phyloP scores from a whole-genome alignment of 1,140 invertebrate genomes.

The Neuroterus valhalla region DNA sequence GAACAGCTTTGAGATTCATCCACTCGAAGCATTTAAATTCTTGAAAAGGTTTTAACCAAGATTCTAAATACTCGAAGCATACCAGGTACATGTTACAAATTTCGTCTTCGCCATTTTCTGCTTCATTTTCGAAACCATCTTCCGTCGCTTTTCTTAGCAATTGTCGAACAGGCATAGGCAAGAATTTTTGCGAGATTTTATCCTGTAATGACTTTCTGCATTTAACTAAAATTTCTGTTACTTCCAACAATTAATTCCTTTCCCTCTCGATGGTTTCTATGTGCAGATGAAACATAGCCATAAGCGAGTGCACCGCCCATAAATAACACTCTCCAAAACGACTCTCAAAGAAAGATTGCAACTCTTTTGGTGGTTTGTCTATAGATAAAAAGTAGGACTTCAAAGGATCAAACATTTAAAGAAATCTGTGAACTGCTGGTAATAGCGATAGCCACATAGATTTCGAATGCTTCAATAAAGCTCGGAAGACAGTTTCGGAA shows the following conservation, averaged over 20 bases:
- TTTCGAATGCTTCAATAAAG: slow-evolving; percentile 46
- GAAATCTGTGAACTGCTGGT: slow-evolving; percentile 50
- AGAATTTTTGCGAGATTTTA: neutral
- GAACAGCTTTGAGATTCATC: neutral
- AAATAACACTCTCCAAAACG: slow-evolving; percentile 39
- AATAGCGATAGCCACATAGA: slow-evolving; percentile 49
- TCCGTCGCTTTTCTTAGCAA: neutral
- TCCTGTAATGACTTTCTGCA: too few relatives aligned
- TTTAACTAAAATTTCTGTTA: too few relatives aligned
- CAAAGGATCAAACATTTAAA: slow-evolving; percentile 53
- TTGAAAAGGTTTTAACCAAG: neutral
- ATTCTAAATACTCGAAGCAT: neutral
- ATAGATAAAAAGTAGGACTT: slow-evolving; percentile 56
- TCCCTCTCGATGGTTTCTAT: too few relatives aligned
- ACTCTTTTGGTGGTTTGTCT: slow-evolving; percentile 52
- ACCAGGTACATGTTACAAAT: neutral
- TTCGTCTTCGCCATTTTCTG: neutral
- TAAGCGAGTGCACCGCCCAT: too few relatives aligned
- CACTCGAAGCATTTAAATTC: neutral
- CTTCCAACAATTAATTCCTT: too few relatives aligned
- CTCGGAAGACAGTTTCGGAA: slow-evolving; percentile 48
- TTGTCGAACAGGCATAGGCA: neutral
- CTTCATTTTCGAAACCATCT: neutral
- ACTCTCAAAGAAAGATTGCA: slow-evolving; percentile 55
- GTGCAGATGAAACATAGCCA: too few relatives aligned